Conservation (phyloP, 2,888 invertebrate species). For the Holacanthella duospinosa region DNA sequence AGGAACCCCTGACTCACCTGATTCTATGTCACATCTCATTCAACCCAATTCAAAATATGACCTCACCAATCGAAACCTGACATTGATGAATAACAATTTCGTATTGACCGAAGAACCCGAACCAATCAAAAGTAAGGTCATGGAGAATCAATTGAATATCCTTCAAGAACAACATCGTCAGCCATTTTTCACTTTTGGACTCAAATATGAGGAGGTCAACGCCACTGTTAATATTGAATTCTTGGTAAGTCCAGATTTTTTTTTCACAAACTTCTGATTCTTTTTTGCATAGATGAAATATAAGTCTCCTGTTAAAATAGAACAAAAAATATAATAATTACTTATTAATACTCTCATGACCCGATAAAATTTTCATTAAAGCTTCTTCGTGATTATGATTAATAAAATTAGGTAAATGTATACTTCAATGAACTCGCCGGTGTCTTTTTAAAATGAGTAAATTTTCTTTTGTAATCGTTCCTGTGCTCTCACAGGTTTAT, state of each 20-base stretch:
- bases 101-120: not conserved
- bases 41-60: too few species aligned
- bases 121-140: not conserved
- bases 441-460: too few species aligned
- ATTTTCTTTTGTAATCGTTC: too few species aligned
- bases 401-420: too few species aligned
- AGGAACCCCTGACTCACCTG: slow-evolving; percentile 29
- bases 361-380: too few species aligned
- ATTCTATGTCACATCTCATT: slow-evolving; percentile 19
- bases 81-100: not conserved
- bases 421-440: too few species aligned
- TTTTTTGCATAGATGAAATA: not conserved
- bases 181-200: slow-evolving; percentile 36
- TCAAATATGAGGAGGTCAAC: slow-evolving; percentile 35
- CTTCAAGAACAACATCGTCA: slow-evolving; percentile 30
- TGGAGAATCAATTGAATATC: slow-evolving; percentile 12
- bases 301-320: not conserved
- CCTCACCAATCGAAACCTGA: slow-evolving; percentile 11
- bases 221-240: slow-evolving; percentile 34
- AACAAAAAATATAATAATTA: too few species aligned
- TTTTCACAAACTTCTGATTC: not conserved
- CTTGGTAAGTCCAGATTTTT: slow-evolving; percentile 26
- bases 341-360: too few species aligned
- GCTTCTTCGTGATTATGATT: too few species aligned
- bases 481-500: too few species aligned